Base-by-base conservation (phyloP, 2,888 invertebrate genomes). In the Sinodicranocentrus sp. region DNA sequence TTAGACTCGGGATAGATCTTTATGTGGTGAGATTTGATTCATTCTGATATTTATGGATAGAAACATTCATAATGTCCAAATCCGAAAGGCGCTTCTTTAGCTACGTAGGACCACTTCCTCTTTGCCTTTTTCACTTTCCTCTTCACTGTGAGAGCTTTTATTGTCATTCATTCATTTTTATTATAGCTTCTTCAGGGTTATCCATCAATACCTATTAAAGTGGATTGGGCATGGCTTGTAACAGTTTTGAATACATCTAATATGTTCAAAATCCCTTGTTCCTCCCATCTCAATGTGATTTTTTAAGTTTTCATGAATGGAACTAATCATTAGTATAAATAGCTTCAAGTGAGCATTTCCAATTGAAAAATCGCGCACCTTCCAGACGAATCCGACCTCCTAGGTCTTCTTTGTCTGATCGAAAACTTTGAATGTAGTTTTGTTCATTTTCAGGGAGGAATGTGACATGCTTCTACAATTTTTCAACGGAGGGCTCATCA, bases 21-120 rank as follows among this genome's bases (percentile, higher is more conserved):
- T n/a, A n/a, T n/a, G n/a, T n/a, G n/a, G n/a, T n/a, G n/a, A n/a
- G n/a, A n/a, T n/a, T n/a, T n/a, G n/a, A n/a, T n/a, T n/a, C n/a
- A n/a, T n/a, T n/a, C n/a, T n/a, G n/a, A n/a, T n/a, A n/a, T n/a
- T n/a, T n/a, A n/a, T n/a, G n/a, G n/a, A n/a, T n/a, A n/a, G n/a
- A n/a, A n/a, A n/a, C n/a, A n/a, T n/a, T n/a, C n/a, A n/a, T n/a
- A n/a, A n/a, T n/a, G n/a, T n/a, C n/a, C n/a, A n/a, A n/a, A n/a
- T n/a, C n/a, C n/a, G n/a, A n/a, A n/a, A 33, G 33, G 33, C 33
- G 19, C 33, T 61, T 75, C 68, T 39, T 26, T 39, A 23, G 57
- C 71, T 26, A 43, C 17, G 78, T 44, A 70, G 78, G 78, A 59
- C 44, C 78, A 78, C 78, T 78, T 78, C 78, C 78, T 70, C 52